Percentiles rank a stretch among this genome's conserved stretches.
Conservation (phyloP, 1,140 invertebrate genomes). For the Aradophagus sp. region DNA sequence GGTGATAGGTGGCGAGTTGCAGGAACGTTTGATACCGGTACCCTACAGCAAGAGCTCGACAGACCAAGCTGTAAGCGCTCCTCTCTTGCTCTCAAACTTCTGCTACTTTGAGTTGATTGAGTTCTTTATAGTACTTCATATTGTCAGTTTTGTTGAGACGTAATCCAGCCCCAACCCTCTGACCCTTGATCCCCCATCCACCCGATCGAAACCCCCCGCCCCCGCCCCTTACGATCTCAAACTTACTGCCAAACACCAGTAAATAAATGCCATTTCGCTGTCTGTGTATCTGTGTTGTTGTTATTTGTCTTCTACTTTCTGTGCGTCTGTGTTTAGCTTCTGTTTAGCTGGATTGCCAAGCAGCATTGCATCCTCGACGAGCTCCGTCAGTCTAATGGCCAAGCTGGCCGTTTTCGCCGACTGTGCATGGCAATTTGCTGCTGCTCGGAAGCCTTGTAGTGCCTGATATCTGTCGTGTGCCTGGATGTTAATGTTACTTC, state of each 20-base stretch:
- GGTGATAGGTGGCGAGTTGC: slow-evolving; percentile 99
- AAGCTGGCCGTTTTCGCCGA: slow-evolving; percentile 2
- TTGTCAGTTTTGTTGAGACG: slow-evolving; percentile 36
- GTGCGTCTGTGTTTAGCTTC: slow-evolving; percentile 29
- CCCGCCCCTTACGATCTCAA: not conserved
- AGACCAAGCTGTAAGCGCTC: slow-evolving; percentile 98
- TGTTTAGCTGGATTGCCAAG: slow-evolving; percentile 39
- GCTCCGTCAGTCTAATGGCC: not conserved
- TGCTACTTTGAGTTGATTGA: slow-evolving; percentile 50
- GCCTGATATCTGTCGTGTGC: slow-evolving; percentile 5
- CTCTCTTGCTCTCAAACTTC: slow-evolving; percentile 71
- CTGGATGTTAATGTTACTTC: no score
- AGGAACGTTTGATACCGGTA: slow-evolving; percentile 99
- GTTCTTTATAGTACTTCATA: slow-evolving; percentile 46
- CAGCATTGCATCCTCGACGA: slow-evolving; percentile 21
- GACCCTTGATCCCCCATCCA: slow-evolving; percentile 9
- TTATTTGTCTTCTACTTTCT: slow-evolving; percentile 21
- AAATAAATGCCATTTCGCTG: no score
- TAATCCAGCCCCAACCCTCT: slow-evolving; percentile 8
- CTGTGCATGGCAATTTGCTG: slow-evolving; percentile 12
- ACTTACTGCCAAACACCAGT: not conserved
- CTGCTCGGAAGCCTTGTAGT: not conserved
- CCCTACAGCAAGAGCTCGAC: slow-evolving; percentile 99
- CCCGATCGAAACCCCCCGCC: not conserved
- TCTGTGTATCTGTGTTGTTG: no score